Base-by-base conservation (phyloP, 2,888 invertebrate genomes). In the Tyria jacobaeae region DNA sequence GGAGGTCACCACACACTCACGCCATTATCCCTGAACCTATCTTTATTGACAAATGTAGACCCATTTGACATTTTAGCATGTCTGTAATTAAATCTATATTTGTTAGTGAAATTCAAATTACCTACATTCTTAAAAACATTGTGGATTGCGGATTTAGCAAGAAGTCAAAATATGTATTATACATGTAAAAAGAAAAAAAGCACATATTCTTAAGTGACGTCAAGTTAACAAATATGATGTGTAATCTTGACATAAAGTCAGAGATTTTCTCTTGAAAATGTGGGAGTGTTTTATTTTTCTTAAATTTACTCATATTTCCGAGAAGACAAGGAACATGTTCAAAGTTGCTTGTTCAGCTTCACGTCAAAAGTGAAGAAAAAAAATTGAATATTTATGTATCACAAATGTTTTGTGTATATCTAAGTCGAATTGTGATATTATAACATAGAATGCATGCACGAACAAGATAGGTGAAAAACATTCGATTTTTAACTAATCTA, bases 331-430 rank as follows among this genome's bases (percentile, higher is more conserved):
- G 21, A 44, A 44, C 17, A 44, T 10, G 21, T 44, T 44, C 10
- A 9, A 31, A 31, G 6, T 6, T 17, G 21, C 41, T 41, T n/a
- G n/a, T n/a, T 7, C 41, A 41, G 14, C 34, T 21, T 37, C 51
- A 27, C 49, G 27, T 49, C n/a, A 31, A 31, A 51, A 34, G 51
- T 51, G 14, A 51, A 1, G 35, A 35, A 7, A 52, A 37, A 21
- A 52, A 21, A n/a, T n/a, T 35, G 51, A 52, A 35, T 52, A 34
- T 52, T 52, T 52, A 21, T 34, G 10, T 9, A 24, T 52, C 34
- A 15, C 6, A 21, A 10, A 6, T 10, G 24, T 35, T 35, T 27
- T 48, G 7, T 27, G 5, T 35, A 21, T 14, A 31, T 27, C 15
- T 17, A 5, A 35, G 17, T 12, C 35, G 31, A 34, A 17, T 34